These are phyloP conservation scores for Gibbula magus DNA, from an alignment of 2,888 invertebrate species.

Conservation along the genomic window DNA sequence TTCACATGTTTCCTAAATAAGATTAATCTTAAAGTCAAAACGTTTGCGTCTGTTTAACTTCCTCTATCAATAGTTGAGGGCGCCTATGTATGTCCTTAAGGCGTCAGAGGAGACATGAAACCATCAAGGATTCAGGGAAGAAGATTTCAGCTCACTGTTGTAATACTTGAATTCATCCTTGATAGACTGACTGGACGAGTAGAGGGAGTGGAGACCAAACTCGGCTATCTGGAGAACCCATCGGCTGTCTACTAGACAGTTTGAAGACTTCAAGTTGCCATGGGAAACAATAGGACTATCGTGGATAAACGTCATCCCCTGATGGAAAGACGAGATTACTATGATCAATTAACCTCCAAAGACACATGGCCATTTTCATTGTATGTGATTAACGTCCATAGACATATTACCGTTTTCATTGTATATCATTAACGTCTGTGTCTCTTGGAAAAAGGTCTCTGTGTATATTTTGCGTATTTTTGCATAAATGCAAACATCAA, in stretches of 20 bases:
- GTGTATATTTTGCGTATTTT: too few relatives aligned
- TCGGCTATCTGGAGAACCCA: conserved; percentile 71
- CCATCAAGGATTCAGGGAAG: neutral
- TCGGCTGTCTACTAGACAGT: conserved; percentile 70
- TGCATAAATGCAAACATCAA: too few relatives aligned
- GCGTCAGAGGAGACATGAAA: neutral
- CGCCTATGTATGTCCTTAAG: neutral
- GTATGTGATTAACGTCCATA: too few relatives aligned
- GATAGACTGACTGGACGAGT: conserved; percentile 34
- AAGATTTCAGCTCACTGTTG: conserved; percentile 23
- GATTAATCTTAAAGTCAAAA: too few relatives aligned
- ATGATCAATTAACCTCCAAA: too few relatives aligned
- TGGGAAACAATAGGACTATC: conserved; percentile 67
- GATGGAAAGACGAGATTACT: neutral
- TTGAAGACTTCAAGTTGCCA: conserved; percentile 70
- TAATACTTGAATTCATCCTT: conserved; percentile 25
- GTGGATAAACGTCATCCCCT: conserved; percentile 72
- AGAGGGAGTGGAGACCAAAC: conserved; percentile 66
- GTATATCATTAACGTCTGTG: too few relatives aligned
- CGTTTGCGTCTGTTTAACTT: too few relatives aligned
- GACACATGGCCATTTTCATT: too few relatives aligned
- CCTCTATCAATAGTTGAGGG: neutral
- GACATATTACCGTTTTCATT: too few relatives aligned
- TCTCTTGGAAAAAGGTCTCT: too few relatives aligned
- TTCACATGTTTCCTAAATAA: too few relatives aligned